Percentiles rank a stretch among this genome's conserved stretches.
Evolutionary conservation across 2,113 vertebrate species (phyloP).

Genomic region (Epinephelus moara): DNA sequence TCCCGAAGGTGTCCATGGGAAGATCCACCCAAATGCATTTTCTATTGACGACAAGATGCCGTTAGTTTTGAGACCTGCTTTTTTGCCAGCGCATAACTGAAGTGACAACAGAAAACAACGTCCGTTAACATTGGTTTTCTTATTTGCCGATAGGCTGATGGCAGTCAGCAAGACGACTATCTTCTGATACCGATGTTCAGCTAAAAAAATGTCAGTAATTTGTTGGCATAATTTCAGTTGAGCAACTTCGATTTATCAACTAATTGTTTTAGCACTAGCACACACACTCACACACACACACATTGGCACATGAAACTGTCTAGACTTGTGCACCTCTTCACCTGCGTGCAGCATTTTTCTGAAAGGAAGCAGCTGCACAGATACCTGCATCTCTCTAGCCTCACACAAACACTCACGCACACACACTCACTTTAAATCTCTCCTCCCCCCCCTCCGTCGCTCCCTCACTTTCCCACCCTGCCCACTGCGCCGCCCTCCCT

Average conservation of each 20-base stretch:
- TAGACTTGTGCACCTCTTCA: conserved; percentile 11
- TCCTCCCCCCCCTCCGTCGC: not conserved
- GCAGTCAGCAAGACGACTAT: no score
- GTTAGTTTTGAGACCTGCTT: no score
- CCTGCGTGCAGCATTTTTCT: not conserved
- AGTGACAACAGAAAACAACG: no score
- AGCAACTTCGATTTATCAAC: not conserved
- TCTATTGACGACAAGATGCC: no score
- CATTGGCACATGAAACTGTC: not conserved
- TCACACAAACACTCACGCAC: not conserved
- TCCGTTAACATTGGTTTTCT: no score
- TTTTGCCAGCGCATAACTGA: no score
- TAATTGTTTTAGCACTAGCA: not conserved
- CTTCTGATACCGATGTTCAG: no score
- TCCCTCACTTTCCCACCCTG: conserved; percentile 35
- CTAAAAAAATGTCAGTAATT: not conserved
- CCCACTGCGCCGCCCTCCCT: conserved; percentile 44
- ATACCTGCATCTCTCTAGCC: conserved; percentile 26
- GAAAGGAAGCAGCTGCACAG: conserved; percentile 29
- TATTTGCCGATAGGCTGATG: no score
- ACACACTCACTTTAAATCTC: not conserved
- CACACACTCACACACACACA: not conserved
- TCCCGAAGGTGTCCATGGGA: no score
- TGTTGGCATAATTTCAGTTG: not conserved
- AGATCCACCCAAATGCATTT: no score